Percentiles rank a stretch among this genome's conserved stretches.
Conservation (phyloP, 2,888 invertebrate genomes). For the Drosophila rubida region DNA sequence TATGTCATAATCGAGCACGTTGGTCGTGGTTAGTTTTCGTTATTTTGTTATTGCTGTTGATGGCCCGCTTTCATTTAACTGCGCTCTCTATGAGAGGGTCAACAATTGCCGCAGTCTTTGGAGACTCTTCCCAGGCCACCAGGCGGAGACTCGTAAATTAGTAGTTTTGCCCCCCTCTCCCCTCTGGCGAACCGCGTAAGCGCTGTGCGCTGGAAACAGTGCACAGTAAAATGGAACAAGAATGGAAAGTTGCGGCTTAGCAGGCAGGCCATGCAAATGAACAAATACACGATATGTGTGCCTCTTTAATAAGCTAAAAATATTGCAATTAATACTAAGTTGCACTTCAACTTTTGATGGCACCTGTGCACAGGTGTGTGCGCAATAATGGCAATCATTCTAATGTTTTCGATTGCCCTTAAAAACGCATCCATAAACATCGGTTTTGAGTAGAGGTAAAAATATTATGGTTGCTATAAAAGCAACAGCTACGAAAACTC, state of each 20-base stretch:
- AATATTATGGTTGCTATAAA: too few relatives aligned
- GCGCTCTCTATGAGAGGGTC: slow-evolving; percentile 38
- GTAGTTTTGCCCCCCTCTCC: slow-evolving; percentile 39
- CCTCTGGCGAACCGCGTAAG: too few relatives aligned
- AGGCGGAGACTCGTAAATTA: slow-evolving; percentile 68
- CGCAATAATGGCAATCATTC: neutral
- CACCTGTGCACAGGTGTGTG: too few relatives aligned
- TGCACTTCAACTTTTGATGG: too few relatives aligned
- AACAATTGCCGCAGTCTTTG: slow-evolving; percentile 72
- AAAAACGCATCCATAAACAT: neutral
- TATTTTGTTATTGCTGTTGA: slow-evolving; percentile 48
- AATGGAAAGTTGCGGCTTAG: neutral
- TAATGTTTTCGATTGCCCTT: neutral
- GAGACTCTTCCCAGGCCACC: slow-evolving; percentile 61
- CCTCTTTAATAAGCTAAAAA: too few relatives aligned
- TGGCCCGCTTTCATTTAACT: slow-evolving; percentile 62
- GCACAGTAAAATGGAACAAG: slow-evolving; percentile 2
- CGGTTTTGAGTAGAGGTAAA: too few relatives aligned
- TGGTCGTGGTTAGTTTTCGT: slow-evolving; percentile 11
- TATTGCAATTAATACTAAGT: too few relatives aligned
- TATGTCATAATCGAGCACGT: slow-evolving; percentile 6
- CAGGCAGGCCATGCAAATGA: slow-evolving; percentile 1
- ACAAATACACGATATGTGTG: too few relatives aligned
- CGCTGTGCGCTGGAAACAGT: slow-evolving; percentile 12
- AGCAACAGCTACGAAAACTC: too few relatives aligned